A percentile compares a stretch with the other conserved stretches of the same genome.
Conservation (phyloP, 2,888 invertebrate genomes). For the Nymphalis polychloros region DNA sequence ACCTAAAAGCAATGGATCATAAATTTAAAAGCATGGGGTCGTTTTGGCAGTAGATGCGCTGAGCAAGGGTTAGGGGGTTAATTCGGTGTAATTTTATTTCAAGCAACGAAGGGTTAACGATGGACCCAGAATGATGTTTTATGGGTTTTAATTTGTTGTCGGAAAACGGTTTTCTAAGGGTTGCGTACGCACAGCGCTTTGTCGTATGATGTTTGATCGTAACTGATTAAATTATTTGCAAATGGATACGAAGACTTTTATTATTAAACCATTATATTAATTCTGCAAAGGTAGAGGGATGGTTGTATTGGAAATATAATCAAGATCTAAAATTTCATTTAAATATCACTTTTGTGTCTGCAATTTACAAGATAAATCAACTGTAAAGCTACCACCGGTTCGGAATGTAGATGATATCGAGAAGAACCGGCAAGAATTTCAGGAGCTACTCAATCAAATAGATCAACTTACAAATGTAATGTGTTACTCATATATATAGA, state of each 20-base stretch:
- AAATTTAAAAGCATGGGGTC: slow-evolving; percentile 53
- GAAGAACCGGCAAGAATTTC: too few relatives aligned
- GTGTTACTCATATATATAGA: too few relatives aligned
- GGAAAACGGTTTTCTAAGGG: slow-evolving; percentile 49
- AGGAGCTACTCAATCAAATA: too few relatives aligned
- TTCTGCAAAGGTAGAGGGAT: too few relatives aligned
- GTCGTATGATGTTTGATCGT: slow-evolving; percentile 12
- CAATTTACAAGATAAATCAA: too few relatives aligned
- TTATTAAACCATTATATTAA: too few relatives aligned
- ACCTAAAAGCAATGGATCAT: slow-evolving; percentile 55
- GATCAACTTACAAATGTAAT: too few relatives aligned
- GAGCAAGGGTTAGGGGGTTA: slow-evolving; percentile 54
- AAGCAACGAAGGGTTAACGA: slow-evolving; percentile 63
- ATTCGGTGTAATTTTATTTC: slow-evolving; percentile 70
- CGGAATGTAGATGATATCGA: too few relatives aligned
- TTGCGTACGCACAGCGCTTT: slow-evolving; percentile 9
- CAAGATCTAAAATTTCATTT: too few relatives aligned
- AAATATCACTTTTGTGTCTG: too few relatives aligned
- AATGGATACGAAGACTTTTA: background rate
- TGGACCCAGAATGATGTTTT: slow-evolving; percentile 69
- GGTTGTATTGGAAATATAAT: too few relatives aligned
- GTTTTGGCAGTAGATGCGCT: slow-evolving; percentile 37
- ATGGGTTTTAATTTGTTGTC: slow-evolving; percentile 76
- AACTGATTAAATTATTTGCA: slow-evolving; percentile 5
- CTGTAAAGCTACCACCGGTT: too few relatives aligned